A percentile compares a stretch with the other conserved stretches of the same genome.
phyloP scores from a whole-genome alignment of 2,888 invertebrate genomes.

The Temnothorax ravouxi region DNA sequence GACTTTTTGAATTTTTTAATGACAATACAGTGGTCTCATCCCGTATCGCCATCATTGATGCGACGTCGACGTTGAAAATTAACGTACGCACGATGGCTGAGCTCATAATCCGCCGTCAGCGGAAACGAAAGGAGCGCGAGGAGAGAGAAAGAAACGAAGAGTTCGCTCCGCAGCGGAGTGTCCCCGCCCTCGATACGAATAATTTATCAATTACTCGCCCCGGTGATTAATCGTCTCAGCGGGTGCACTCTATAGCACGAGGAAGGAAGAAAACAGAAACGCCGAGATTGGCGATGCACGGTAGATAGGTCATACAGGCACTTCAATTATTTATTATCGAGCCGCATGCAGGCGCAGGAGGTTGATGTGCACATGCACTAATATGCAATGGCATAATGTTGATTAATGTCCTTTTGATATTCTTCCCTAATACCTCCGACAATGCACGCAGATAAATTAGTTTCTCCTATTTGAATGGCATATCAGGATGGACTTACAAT shows the following conservation, averaged over 20 bases:
- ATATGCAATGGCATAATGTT: slow-evolving; percentile 55
- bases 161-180: slow-evolving; percentile 56
- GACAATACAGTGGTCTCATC: background rate
- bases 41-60: slow-evolving; percentile 48
- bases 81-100: slow-evolving; percentile 58
- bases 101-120: slow-evolving; percentile 59
- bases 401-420: slow-evolving; percentile 53
- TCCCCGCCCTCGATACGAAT: slow-evolving; percentile 66
- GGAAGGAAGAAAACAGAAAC: slow-evolving; percentile 38
- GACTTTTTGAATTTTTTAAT: background rate
- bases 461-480: slow-evolving; percentile 23
- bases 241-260: slow-evolving; percentile 22
- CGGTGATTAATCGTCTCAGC: slow-evolving; percentile 71
- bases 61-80: slow-evolving; percentile 66
- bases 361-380: slow-evolving; percentile 53
- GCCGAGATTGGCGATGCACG: slow-evolving; percentile 49
- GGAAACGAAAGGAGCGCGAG: slow-evolving; percentile 35
- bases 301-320: slow-evolving; percentile 55
- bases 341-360: slow-evolving; percentile 43
- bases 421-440: slow-evolving; percentile 34
- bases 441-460: slow-evolving; percentile 35
- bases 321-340: slow-evolving; percentile 59
- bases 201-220: slow-evolving; percentile 73
- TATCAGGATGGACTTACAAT: background rate
- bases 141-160: slow-evolving; percentile 42